Base-by-base conservation (phyloP, 2,888 invertebrate species). In the Asteroscopus sphinx region DNA sequence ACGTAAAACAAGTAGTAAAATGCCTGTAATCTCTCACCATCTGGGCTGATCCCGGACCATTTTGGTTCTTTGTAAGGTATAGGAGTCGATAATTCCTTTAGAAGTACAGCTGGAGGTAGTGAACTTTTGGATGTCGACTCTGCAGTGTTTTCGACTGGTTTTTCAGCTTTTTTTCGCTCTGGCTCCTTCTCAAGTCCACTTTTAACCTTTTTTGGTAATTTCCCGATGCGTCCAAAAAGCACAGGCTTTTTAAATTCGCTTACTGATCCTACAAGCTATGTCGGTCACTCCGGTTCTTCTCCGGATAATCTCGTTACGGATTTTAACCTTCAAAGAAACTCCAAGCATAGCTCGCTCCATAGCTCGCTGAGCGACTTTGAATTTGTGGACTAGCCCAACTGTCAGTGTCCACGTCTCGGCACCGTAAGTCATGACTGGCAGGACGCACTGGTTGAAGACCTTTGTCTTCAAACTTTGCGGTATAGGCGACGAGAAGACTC, bases 61-160 rank as follows among this genome's bases (percentile, higher is more conserved):
- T 95, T 88, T 0, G 99, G 98, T 83, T 97, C 97, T 80, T 95
- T 95, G 79, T 98, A 98, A 0, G 96, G 96, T 66, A 96, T 90
- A 0, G 95, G 90, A 3, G 91, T 82, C 4, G 87, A 86, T 35
- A 85, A 81, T 86, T 88, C 92, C 48, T 89, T 92, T 6, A 87
- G 25, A 1, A 88, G 64, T n/a, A 86, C 81, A 0, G 87, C 85
- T 1, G 91, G 87, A 11, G 90, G 85, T 3, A 87, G 53, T 0
- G 79, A 74, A 68, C 65, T 85, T 48, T 85, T 86, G 0, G 79
- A 57, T 1, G 67, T 68, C 0, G 80, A 62, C 52, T 85, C 82
- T 6, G 72, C 49, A 13, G 51, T 13, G 1, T 54, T 69, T 57
- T 79, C 75, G 2, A 16, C 59, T 1, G 66, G 48, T 33, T 64